Evolutionary conservation across 1,140 invertebrate genomes (phyloP).

Genomic region (Caenorhabditis inopinata): DNA sequence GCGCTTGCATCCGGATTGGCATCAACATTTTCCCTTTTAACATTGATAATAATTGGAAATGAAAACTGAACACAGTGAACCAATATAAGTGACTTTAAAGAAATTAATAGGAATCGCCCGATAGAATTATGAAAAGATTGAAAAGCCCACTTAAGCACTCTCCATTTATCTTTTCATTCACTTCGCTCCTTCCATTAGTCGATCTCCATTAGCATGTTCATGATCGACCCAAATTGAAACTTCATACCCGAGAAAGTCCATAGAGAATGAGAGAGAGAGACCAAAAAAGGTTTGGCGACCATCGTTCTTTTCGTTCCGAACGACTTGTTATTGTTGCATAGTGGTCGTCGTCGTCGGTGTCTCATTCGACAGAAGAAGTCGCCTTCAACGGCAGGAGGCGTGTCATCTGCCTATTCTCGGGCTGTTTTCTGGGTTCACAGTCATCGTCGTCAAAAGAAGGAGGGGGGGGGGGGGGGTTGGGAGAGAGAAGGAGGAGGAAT

Average conservation of each 20-base stretch:
- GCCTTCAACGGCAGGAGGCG: slow-evolving; percentile 8
- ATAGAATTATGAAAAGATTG: background rate
- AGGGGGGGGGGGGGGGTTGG: background rate
- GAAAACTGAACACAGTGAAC: no score
- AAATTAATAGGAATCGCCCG: background rate
- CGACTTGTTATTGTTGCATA: slow-evolving; percentile 33
- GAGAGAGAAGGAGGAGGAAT: background rate
- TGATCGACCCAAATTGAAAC: no score
- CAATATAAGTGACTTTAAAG: no score
- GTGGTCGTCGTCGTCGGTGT: background rate
- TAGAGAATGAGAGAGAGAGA: background rate
- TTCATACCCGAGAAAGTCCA: slow-evolving; percentile 18
- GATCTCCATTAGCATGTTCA: no score
- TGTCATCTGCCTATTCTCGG: slow-evolving; percentile 23
- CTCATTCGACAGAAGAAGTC: background rate
- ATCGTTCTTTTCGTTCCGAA: slow-evolving; percentile 15
- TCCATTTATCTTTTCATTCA: no score
- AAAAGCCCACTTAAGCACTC: background rate
- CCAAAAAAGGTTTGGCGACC: background rate
- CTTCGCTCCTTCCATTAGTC: background rate
- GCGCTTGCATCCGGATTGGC: no score
- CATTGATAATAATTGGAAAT: no score
- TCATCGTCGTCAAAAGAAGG: background rate
- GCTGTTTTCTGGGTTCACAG: slow-evolving; percentile 23
- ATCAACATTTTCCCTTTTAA: no score